Evolutionary conservation across 2,888 invertebrate species (phyloP).

Genomic region (Polietes domitor): DNA sequence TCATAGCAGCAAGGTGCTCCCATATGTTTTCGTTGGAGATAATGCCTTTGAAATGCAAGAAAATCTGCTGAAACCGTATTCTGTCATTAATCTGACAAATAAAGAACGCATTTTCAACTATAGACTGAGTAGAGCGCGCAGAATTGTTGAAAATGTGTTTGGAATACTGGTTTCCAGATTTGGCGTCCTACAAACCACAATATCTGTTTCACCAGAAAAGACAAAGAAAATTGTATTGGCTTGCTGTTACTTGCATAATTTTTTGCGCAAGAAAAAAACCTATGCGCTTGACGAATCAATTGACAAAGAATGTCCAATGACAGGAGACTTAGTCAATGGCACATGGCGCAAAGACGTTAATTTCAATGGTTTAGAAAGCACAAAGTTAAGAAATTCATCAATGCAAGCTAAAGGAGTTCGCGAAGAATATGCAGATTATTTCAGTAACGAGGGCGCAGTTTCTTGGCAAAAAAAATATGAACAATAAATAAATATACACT

Average conservation of each 20-base stretch:
- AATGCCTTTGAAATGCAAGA: conserved; percentile 28
- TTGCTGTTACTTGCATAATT: conserved; percentile 4
- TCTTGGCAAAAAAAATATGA: conserved; percentile 2
- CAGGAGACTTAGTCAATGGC: conserved; percentile 8
- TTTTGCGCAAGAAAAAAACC: conserved; percentile 16
- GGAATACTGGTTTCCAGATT: conserved; percentile 19
- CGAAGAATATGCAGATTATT: not conserved
- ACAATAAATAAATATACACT: not conserved
- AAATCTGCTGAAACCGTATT: conserved; percentile 24
- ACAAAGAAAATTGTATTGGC: not conserved
- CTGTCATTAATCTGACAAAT: not conserved
- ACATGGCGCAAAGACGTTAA: not conserved
- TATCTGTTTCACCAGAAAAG: not conserved
- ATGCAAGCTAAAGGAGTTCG: conserved; percentile 9
- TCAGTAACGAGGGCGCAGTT: conserved; percentile 7
- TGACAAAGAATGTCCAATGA: not conserved
- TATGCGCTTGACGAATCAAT: not conserved
- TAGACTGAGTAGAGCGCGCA: conserved; percentile 16
- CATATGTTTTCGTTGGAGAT: conserved; percentile 28
- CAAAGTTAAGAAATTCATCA: conserved; percentile 13
- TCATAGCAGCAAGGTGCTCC: conserved; percentile 12
- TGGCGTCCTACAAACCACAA: conserved; percentile 21
- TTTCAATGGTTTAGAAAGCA: not conserved
- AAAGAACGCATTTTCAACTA: conserved; percentile 24
- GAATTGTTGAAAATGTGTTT: conserved; percentile 21